A percentile compares a stretch with the other conserved stretches of the same genome.
phyloP scores from a whole-genome alignment of 2,113 vertebrate species.

The Anolis carolinensis region DNA sequence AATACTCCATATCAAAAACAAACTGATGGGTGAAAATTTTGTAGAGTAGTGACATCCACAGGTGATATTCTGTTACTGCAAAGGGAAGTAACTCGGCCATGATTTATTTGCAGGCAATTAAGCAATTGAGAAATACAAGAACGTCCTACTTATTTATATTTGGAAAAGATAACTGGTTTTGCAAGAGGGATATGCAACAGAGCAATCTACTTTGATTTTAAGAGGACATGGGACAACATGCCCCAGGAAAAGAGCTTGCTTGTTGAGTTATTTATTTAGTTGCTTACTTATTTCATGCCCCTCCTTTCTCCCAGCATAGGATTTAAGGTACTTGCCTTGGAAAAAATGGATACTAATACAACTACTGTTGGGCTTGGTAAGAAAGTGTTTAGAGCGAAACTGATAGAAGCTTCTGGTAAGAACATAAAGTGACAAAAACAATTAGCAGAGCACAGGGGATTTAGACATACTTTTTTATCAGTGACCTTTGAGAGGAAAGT shows the following conservation, averaged over 20 bases:
- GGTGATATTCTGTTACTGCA: slow-evolving; percentile 1
- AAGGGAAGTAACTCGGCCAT: not conserved
- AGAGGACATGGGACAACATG: not conserved
- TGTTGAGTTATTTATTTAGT: no score
- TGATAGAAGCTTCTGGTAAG: not conserved
- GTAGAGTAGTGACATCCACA: slow-evolving; percentile 64
- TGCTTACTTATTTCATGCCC: no score
- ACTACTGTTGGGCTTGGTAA: not conserved
- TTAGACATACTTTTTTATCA: not conserved
- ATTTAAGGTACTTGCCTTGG: not conserved
- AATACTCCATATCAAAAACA: slow-evolving; percentile 44
- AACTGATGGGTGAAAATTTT: fast-evolving
- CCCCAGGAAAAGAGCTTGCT: no score
- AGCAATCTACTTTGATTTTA: not conserved
- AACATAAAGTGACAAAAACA: not conserved
- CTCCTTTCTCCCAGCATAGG: no score
- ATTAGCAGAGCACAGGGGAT: not conserved
- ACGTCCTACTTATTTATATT: not conserved
- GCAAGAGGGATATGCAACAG: not conserved
- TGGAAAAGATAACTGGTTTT: not conserved
- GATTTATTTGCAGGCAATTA: fast-evolving
- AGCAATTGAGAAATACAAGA: not conserved
- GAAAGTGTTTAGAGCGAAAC: not conserved
- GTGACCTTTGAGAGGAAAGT: not conserved
- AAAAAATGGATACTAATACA: not conserved